Evolutionary conservation across 2,888 invertebrate species (phyloP).

Genomic region (Dendrolimus houi): DNA sequence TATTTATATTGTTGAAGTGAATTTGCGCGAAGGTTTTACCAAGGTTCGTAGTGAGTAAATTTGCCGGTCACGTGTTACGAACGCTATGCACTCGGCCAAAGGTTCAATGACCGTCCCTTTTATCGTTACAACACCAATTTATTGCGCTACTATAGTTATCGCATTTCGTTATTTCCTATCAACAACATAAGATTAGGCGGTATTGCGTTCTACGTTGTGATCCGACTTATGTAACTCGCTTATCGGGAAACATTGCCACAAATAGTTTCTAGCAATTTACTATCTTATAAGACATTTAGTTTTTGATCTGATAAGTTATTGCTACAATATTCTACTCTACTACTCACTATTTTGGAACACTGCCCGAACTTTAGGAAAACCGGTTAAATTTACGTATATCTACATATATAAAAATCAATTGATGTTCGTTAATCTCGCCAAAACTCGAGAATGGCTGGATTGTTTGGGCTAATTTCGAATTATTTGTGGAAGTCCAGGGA

Average conservation of each 20-base stretch:
- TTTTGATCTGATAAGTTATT: background rate
- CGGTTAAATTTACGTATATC: too few relatives aligned
- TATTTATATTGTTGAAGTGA: too few relatives aligned
- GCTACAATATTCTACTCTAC: background rate
- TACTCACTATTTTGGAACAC: too few relatives aligned
- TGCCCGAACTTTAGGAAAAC: too few relatives aligned
- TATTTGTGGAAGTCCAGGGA: too few relatives aligned
- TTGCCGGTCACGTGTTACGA: constrained; percentile 23
- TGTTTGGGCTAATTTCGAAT: too few relatives aligned
- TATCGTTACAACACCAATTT: constrained; percentile 35
- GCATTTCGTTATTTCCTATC: constrained; percentile 22
- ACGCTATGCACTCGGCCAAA: constrained; percentile 31
- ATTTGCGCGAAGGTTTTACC: background rate
- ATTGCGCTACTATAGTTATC: constrained; percentile 22
- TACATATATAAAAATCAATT: too few relatives aligned
- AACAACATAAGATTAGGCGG: constrained; percentile 15
- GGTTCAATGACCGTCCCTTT: constrained; percentile 56
- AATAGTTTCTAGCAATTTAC: background rate
- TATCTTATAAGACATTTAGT: background rate
- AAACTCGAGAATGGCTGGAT: too few relatives aligned
- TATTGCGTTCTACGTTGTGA: constrained; percentile 5
- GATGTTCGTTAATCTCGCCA: too few relatives aligned
- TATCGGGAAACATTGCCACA: background rate
- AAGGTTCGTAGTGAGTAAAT: constrained; percentile 14
- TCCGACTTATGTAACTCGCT: constrained; percentile 5